Base-by-base conservation (phyloP, 2,888 invertebrate genomes). In the Linhomoeus sp. region DNA sequence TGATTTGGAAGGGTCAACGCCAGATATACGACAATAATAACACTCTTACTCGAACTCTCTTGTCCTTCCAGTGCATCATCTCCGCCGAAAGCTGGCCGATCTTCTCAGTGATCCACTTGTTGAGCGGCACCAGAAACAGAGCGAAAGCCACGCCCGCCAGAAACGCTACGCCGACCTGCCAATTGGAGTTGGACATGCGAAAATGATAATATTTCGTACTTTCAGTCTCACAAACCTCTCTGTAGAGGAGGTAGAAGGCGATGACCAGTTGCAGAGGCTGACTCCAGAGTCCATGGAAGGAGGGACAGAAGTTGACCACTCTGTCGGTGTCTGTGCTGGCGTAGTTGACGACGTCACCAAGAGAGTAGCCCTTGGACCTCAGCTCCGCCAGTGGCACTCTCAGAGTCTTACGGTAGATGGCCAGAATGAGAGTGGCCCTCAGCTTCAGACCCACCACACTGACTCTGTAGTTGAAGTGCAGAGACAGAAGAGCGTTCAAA, bases 291-390 rank as follows among this genome's bases (percentile, higher is more conserved):
- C 84, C 79, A 70, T 94, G 94, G 65, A 97, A 90, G 68, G 87
- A 88, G 2, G 85, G 80, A 67, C 87, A 88, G 23, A 90, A 83
- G 67, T 90, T 90, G 0, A 88, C 82, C 55, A 94, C 83, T 55
- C 92, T 75, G 65, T 92, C 88, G 0, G 83, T 81, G 65, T 97
- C 94, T 0, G 87, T 87, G 29, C 88, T 90, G 82, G 94, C 87
- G 56, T 86, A 82, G 68, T 94, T 94, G 1, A 90, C 76, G 48
- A 94, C 80, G 71, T 92, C 83, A 0, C 92, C 92, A 38, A 80
- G 56, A 40, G 55, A 61, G 50, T 66, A 67, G 9, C 45, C 3
- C 15, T 19, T 22, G 3, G 43, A 14, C 20, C 24, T 14, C 41
- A 20, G 41, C 25, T 15, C 50, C 43, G 15, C 20, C 20, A 15